Base-by-base conservation (phyloP, 2,797 vertebrate species). In the Apogon talboti region DNA sequence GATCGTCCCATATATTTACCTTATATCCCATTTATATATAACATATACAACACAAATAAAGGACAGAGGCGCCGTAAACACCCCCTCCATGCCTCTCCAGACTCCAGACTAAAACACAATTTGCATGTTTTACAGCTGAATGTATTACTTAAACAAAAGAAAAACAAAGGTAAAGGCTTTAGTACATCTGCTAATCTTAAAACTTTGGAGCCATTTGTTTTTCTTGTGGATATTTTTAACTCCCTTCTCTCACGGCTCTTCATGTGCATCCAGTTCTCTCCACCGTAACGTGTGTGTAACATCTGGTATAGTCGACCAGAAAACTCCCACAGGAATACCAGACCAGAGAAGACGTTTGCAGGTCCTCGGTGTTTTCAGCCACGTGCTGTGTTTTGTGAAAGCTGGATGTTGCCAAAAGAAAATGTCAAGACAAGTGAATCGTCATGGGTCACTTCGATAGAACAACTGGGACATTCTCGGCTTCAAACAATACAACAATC, bases 231-330 rank as follows among this genome's bases (percentile, higher is more conserved):
- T 6, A 28, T 28, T 6, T 28, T 28, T 3, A 28, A 28, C 3
- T 4, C 1, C 7, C 21, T 51, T 28, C 42, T 13, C 11, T 43
- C 28, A 40, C 0, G 1, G 19, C 21, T 13, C 30, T 21, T 30
- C n/a, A 38, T 62, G 48, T 45, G 54, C 40, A 6, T 43, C 35
- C 10, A 57, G 28, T 59, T 51, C 40, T 40, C 38, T 41, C 40
- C 37, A 14, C 37, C 49, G 71, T 64, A 66, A 55, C 48, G 40
- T 21, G 44, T 18, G 30, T 51, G 53, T 49, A 73, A 74, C 75
- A 77, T 80, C 58, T 77, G 73, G 62, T 61, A 41, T 53, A 44
- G 24, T 78, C 52, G 33, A 43, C 55, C 59, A 13, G 65, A 51
- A 71, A 12, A 47, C 11, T 76, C 64, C 82, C 68, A 44, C 18